Evolutionary conservation across 2,113 vertebrate species (phyloP).

Genomic region (Centropus bengalensis): DNA sequence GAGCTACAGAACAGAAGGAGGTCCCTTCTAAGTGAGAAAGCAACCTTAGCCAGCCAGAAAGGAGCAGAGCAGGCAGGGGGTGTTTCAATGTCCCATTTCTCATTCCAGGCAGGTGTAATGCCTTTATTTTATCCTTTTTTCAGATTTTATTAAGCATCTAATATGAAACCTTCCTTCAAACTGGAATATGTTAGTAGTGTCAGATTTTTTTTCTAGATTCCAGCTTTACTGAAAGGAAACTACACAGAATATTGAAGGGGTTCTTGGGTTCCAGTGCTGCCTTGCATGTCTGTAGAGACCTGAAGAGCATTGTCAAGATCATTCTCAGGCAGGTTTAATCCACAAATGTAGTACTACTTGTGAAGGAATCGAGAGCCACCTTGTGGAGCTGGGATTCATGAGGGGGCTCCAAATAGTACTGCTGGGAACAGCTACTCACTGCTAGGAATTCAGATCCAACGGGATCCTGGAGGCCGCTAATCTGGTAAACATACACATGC

Average conservation of each 20-base stretch:
- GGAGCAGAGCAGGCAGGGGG: neutral
- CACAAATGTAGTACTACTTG: neutral
- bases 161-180: neutral
- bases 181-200: neutral
- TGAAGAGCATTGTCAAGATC: neutral
- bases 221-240: neutral
- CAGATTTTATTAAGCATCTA: neutral
- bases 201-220: neutral
- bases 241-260: neutral
- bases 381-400: conserved; percentile 55
- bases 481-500: neutral
- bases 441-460: neutral
- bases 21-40: neutral
- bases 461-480: neutral
- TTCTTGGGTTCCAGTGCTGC: neutral
- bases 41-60: neutral
- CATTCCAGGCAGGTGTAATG: neutral
- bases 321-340: neutral
- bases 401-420: neutral
- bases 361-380: conserved; percentile 57
- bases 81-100: neutral
- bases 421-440: neutral
- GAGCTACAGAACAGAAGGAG: neutral
- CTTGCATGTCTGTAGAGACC: neutral
- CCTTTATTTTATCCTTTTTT: neutral